Evolutionary conservation across 2,113 vertebrate genomes (phyloP), one percentile per base, ranked within the genome.

Genomic region (Tautogolabrus adspersus): DNA sequence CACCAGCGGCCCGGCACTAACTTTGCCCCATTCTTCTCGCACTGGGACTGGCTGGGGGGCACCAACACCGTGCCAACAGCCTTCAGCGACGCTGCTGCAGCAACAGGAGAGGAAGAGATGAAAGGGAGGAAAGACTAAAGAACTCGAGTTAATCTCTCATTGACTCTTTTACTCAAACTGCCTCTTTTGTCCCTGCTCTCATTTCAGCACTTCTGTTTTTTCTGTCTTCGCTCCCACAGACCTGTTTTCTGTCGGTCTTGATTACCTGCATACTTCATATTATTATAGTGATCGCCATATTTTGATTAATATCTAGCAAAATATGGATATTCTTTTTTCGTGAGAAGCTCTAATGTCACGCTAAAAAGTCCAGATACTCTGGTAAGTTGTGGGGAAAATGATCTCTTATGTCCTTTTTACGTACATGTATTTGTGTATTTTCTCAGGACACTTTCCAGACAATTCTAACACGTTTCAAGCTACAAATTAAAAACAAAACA

Each of bases 11-110:
- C 95, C 1, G 72, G 75, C 73, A 94, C 93, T 30, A 94, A 96
- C 89, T 95, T 94, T 34, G 94, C 94, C 16, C 95, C 95, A 0
- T 96, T 95, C 86, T 96, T 96, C 82, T 93, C 93, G 1, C 94
- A 96, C 88, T 96, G 95, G 95, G 95, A 95, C 89, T 92, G 93
- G 94, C 85, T 96, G 22, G 93, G 87, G 40, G 95, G 95, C 8
- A 95, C 91, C 49, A 74, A 91, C 90, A 15, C 71, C 1, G 10
- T 56, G 85, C 68, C 87, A 52, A 19, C 61, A 11, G 21, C 72
- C 74, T 42, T 75, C 18, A 11, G 72, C 80, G 72, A 83, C 40
- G 8, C 77, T 6, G 78, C 52, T 6, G 12, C 34, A 0, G 84
- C 85, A 47, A 69, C 79, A 63, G 88, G 85, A 2, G 68, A 87